Conservation (phyloP, 2,888 invertebrate genomes). For the Mesoligia furuncula region DNA sequence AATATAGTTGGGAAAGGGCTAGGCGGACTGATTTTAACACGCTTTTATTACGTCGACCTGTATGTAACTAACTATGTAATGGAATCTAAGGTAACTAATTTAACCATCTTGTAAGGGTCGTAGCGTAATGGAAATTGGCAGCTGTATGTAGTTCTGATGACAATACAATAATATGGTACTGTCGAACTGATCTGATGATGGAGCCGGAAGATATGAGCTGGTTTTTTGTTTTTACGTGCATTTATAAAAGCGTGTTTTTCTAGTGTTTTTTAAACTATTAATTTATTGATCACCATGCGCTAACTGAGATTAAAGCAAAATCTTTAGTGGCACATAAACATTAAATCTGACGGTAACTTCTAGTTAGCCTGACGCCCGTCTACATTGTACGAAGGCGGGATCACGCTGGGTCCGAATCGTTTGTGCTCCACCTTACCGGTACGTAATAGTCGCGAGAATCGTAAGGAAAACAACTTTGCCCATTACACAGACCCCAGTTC, state of each 20-base stretch:
- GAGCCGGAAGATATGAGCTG: too few species aligned
- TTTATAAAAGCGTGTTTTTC: too few species aligned
- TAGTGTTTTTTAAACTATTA: too few species aligned
- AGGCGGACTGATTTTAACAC: neutral
- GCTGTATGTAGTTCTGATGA: too few species aligned
- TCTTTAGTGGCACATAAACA: neutral
- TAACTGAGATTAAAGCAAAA: neutral
- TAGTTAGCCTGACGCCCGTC: slow-evolving; percentile 39
- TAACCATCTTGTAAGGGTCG: too few species aligned
- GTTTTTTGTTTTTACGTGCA: too few species aligned
- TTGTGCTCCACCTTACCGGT: slow-evolving; percentile 72
- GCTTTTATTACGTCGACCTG: too few species aligned
- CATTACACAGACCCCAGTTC: slow-evolving; percentile 72
- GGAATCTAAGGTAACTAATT: too few species aligned
- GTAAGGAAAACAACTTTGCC: slow-evolving; percentile 78
- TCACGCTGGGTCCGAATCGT: slow-evolving; percentile 64
- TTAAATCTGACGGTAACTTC: neutral
- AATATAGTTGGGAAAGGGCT: neutral
- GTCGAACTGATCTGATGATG: too few species aligned
- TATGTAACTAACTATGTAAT: too few species aligned
- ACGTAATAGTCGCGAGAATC: slow-evolving; percentile 73
- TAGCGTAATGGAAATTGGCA: too few species aligned
- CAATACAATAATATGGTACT: too few species aligned
- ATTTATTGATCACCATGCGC: neutral
- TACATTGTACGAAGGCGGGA: slow-evolving; percentile 38